Conservation (phyloP, 2,113 vertebrate species). For the Rattus norvegicus region DNA sequence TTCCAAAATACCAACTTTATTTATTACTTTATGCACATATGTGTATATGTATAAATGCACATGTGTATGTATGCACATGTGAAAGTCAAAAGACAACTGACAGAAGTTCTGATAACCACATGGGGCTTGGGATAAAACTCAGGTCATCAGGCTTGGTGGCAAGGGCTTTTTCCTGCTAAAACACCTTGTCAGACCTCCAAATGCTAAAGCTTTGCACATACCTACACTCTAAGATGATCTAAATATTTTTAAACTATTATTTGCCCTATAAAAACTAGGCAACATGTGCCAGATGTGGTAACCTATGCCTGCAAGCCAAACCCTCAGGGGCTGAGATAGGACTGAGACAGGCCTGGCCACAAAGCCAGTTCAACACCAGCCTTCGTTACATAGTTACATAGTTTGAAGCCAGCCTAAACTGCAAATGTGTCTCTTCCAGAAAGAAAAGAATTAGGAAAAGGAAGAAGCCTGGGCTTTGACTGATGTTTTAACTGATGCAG, state of each 20-base stretch:
- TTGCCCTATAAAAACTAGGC: slow-evolving; percentile 16
- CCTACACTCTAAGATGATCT: background rate
- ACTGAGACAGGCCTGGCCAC: background rate
- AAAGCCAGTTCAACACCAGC: background rate
- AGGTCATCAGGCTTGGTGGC: background rate
- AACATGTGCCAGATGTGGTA: background rate
- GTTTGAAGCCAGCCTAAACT: background rate
- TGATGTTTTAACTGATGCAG: background rate
- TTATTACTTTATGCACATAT: background rate
- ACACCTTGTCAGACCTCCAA: background rate
- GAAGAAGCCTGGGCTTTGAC: background rate
- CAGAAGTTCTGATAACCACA: background rate
- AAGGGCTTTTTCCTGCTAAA: background rate
- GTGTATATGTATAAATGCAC: background rate
- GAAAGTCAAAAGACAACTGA: background rate
- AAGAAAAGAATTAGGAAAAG: background rate
- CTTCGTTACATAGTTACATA: background rate
- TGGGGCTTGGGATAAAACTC: background rate
- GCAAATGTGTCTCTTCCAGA: background rate
- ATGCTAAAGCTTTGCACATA: background rate
- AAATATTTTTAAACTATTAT: background rate
- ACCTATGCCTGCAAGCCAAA: background rate
- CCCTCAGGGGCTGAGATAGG: background rate
- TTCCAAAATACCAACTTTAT: background rate
- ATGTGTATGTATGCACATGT: background rate